Percentiles rank a stretch among this genome's conserved stretches.
Evolutionary conservation across 2,888 invertebrate genomes (phyloP).

Genomic region (Cryptocheilus praepositus): DNA sequence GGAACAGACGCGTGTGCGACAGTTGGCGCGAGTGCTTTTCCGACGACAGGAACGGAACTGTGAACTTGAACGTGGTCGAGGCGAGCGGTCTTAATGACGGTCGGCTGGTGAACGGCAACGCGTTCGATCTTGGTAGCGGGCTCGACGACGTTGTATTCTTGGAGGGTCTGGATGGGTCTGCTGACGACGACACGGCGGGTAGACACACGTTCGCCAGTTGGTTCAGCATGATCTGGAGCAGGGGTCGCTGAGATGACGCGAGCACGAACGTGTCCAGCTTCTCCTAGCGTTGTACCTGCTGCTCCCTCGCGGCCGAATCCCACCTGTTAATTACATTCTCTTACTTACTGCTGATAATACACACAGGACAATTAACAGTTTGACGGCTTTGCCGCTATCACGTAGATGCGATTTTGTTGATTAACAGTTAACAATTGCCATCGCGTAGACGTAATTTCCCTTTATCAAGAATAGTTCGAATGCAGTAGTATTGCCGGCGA

Average conservation of each 20-base stretch:
- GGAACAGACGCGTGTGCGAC: conserved; percentile 66
- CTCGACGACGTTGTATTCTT: conserved; percentile 79
- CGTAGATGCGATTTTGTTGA: too few species aligned
- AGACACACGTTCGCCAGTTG: conserved; percentile 78
- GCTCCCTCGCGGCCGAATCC: conserved; percentile 69
- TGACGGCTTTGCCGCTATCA: too few species aligned
- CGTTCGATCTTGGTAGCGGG: conserved; percentile 79
- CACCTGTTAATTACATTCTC: conserved; percentile 47
- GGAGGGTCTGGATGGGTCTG: conserved; percentile 79
- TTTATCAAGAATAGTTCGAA: too few species aligned
- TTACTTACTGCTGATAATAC: conserved; percentile 2
- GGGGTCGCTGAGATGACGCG: conserved; percentile 79
- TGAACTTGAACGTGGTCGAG: conserved; percentile 75
- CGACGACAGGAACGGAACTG: conserved; percentile 73
- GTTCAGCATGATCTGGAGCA: conserved; percentile 76
- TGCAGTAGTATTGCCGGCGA: too few species aligned
- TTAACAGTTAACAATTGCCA: too few species aligned
- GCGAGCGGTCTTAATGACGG: conserved; percentile 75
- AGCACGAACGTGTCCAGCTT: conserved; percentile 76
- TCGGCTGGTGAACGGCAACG: conserved; percentile 78
- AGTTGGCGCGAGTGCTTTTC: conserved; percentile 67
- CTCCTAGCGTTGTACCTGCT: conserved; percentile 71
- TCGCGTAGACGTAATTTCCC: too few species aligned
- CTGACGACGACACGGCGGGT: conserved; percentile 80
- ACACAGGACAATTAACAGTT: too few species aligned